A percentile compares a stretch with the other conserved stretches of the same genome.
These are phyloP conservation scores for Pterocles orientalis DNA, from an alignment of 2,113 vertebrate species.

Conservation along the genomic window DNA sequence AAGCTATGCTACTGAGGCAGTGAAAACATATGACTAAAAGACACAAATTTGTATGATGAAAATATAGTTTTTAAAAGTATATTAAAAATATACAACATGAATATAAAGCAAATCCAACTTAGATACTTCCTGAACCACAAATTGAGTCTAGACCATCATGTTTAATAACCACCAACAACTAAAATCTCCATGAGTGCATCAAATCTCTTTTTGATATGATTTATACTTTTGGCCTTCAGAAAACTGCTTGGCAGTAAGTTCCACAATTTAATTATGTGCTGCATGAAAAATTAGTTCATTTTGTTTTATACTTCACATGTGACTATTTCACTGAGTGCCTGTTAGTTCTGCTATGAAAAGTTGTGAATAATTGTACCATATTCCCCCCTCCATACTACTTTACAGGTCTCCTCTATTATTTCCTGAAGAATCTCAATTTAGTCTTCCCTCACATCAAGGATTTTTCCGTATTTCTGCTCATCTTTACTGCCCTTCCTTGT, in stretches of 20 bases:
- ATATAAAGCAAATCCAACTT: not conserved
- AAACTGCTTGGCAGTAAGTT: conserved; percentile 27
- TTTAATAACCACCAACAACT: conserved; percentile 30
- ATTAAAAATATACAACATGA: not conserved
- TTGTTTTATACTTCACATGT: conserved; percentile 45
- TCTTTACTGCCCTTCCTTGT: not conserved
- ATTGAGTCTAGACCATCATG: not conserved
- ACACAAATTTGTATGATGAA: not conserved
- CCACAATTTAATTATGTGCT: conserved; percentile 37
- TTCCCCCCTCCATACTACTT: not conserved
- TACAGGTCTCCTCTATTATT: not conserved
- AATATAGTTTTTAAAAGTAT: not conserved
- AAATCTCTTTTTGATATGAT: conserved; percentile 56
- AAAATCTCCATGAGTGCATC: not conserved
- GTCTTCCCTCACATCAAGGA: not conserved
- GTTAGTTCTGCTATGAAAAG: not conserved
- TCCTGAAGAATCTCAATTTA: not conserved
- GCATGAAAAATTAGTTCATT: conserved; percentile 54
- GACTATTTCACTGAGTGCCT: conserved; percentile 34
- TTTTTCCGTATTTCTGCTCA: not conserved
- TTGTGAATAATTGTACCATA: not conserved
- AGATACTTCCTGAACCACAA: not conserved
- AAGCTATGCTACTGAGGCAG: not conserved
- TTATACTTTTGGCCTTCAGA: conserved; percentile 52
- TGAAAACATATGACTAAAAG: not conserved